Percentiles rank a stretch among this genome's conserved stretches.
Conservation (phyloP, 2,797 vertebrate genomes). For the Jordanella pulchra region DNA sequence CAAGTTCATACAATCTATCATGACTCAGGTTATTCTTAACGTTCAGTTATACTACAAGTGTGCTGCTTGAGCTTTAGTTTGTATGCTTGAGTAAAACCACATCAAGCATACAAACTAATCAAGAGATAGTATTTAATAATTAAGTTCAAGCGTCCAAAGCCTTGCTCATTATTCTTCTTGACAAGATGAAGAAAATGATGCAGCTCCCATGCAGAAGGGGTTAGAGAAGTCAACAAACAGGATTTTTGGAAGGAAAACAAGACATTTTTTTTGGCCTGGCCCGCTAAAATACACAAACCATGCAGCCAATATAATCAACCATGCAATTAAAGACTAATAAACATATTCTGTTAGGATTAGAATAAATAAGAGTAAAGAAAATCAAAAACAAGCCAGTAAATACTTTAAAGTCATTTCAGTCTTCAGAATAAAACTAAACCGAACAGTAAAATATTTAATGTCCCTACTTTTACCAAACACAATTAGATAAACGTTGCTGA, state of each 20-base stretch:
- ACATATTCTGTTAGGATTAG: neutral
- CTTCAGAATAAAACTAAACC: neutral
- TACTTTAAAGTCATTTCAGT: neutral
- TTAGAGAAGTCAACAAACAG: conserved; percentile 6
- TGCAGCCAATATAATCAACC: neutral
- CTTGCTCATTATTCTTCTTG: neutral
- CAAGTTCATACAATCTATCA: neutral
- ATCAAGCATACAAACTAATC: conserved; percentile 1
- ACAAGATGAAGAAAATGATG: conserved; percentile 11
- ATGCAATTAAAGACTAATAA: neutral
- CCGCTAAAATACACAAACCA: neutral
- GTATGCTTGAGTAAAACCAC: conserved; percentile 35
- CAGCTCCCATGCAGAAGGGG: conserved; percentile 51
- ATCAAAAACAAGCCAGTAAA: neutral
- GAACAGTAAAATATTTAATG: neutral
- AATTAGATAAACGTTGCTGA: neutral
- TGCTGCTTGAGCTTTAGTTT: conserved; percentile 13
- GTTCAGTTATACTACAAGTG: neutral
- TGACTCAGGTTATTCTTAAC: neutral
- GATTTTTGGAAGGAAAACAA: too few relatives aligned
- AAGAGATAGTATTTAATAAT: conserved; percentile 5
- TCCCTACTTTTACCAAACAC: neutral
- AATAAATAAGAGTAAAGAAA: neutral
- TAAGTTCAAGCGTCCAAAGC: conserved; percentile 1
- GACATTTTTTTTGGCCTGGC: neutral